Evolutionary conservation across 2,888 invertebrate genomes (phyloP).

Genomic region (Eristalis arbustorum): DNA sequence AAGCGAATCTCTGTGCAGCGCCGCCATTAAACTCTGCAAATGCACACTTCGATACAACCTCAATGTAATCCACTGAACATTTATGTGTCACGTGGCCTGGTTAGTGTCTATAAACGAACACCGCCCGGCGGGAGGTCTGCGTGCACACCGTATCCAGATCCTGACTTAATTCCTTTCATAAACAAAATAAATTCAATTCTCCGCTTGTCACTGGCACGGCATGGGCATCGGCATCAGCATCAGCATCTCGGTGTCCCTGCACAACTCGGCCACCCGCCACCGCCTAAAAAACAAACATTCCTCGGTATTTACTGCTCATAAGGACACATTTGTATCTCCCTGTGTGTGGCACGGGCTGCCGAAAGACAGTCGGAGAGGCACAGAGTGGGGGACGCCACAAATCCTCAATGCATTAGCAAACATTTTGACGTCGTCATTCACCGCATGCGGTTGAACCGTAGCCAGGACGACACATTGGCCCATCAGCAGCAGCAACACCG

Average conservation of each 20-base stretch:
- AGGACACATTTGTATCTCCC: conserved; percentile 21
- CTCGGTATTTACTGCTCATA: conserved; percentile 51
- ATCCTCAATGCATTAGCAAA: conserved; percentile 66
- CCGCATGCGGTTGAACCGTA: conserved; percentile 63
- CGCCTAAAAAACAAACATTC: conserved; percentile 45
- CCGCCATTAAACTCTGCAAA: not conserved
- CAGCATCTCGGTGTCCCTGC: not conserved
- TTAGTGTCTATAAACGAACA: conserved; percentile 46
- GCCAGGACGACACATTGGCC: conserved; percentile 35
- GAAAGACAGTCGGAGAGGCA: not conserved
- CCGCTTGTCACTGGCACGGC: conserved; percentile 53
- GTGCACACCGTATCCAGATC: conserved; percentile 18
- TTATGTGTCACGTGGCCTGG: conserved; percentile 46
- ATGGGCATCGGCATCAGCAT: not conserved
- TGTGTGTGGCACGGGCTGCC: not conserved
- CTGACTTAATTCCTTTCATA: conserved; percentile 64
- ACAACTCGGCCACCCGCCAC: not conserved
- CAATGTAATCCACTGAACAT: conserved; percentile 37
- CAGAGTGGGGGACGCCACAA: conserved; percentile 20
- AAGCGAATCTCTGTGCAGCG: conserved; percentile 29
- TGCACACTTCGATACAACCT: not conserved
- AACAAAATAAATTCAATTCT: conserved; percentile 69
- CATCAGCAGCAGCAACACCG: conserved; percentile 46
- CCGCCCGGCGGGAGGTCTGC: not conserved
- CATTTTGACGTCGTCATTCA: conserved; percentile 69